Conservation (phyloP, 1,140 invertebrate species). For the Bombus soroeensis region DNA sequence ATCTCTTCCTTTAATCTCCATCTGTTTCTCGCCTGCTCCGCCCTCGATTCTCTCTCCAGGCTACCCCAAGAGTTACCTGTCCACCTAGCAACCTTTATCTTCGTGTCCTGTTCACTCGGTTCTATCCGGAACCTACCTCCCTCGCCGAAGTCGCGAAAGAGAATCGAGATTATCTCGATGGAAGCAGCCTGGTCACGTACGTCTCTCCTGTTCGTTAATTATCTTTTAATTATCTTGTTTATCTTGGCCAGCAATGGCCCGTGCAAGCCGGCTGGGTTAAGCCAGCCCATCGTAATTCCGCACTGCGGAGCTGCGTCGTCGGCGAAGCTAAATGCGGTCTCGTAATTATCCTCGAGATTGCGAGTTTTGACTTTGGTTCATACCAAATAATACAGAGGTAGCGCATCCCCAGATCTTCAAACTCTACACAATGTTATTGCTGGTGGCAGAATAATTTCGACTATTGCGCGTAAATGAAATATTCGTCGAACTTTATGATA, state of each 20-base stretch:
- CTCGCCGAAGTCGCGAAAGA: conserved; percentile 43
- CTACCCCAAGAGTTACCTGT: conserved; percentile 8
- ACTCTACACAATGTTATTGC: too few species aligned
- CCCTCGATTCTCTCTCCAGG: not conserved
- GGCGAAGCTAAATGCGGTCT: not conserved
- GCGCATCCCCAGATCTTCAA: not conserved
- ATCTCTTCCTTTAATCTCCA: conserved; percentile 37
- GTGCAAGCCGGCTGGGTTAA: not conserved
- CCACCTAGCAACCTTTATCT: conserved; percentile 5
- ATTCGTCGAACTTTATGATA: too few species aligned
- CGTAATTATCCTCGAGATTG: not conserved
- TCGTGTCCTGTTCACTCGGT: not conserved
- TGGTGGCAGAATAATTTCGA: not conserved
- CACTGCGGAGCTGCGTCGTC: conserved; percentile 16
- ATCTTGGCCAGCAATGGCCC: conserved; percentile 64
- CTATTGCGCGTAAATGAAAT: not conserved
- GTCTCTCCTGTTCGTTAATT: conserved; percentile 70
- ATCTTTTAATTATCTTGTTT: conserved; percentile 79
- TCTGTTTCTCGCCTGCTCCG: conserved; percentile 27
- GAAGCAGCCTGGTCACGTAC: conserved; percentile 64
- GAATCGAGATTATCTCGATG: conserved; percentile 65
- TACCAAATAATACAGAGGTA: not conserved
- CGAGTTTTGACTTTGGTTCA: not conserved
- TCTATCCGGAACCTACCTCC: not conserved
- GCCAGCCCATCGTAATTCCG: conserved; percentile 19